Evolutionary conservation across 53 echinoderm and acorn worm species (phyloP).

Genomic region (Astropecten irregularis): DNA sequence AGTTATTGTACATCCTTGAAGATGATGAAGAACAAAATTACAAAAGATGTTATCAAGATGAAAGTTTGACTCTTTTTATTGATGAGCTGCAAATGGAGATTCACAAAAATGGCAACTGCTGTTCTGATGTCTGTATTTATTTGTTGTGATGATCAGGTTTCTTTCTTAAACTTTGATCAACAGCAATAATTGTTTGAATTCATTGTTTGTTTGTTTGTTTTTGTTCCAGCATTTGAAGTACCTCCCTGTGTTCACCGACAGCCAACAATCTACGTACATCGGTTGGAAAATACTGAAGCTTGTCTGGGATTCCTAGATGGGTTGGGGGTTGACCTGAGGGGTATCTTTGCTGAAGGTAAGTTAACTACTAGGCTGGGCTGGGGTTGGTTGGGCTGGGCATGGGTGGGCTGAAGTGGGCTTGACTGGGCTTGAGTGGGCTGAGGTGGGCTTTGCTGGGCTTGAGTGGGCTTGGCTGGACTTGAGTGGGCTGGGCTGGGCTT

Average conservation of each 20-base stretch:
- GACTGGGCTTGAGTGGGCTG: no score
- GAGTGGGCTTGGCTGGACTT: no score
- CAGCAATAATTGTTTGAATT: no score
- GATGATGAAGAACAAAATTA: not conserved
- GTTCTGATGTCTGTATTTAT: no score
- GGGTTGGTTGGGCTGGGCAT: not conserved
- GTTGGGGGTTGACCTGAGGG: slow-evolving; percentile 20
- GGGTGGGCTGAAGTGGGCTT: not conserved
- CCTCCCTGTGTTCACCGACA: not conserved
- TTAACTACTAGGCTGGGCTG: not conserved
- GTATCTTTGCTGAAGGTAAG: slow-evolving; percentile 25
- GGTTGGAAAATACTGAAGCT: slow-evolving; percentile 38
- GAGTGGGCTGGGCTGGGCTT: not conserved
- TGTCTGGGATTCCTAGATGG: slow-evolving; percentile 25
- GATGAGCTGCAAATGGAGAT: no score
- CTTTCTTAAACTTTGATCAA: not conserved
- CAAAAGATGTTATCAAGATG: no score
- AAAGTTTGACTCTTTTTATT: no score
- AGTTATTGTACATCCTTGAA: not conserved
- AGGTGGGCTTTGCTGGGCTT: no score
- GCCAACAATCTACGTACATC: slow-evolving; percentile 23
- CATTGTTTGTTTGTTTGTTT: no score
- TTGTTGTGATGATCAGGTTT: not conserved
- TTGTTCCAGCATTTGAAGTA: slow-evolving; percentile 15
- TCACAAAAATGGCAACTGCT: not conserved